phyloP scores from a whole-genome alignment of 2,113 vertebrate species.

The Tympanuchus pallidicinctus region DNA sequence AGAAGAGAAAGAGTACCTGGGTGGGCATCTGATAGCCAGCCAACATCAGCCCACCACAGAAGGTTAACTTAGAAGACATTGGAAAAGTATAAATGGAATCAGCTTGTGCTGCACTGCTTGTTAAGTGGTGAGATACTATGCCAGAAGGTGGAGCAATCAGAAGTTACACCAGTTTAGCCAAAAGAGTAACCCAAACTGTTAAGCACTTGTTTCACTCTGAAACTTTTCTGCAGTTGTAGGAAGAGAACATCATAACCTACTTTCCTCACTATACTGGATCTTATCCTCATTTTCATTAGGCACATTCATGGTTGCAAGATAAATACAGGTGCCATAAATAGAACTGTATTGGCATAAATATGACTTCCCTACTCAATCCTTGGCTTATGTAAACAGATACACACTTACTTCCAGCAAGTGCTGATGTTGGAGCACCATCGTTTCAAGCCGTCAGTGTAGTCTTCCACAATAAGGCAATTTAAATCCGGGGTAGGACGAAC shows the following conservation, averaged over 20 bases:
- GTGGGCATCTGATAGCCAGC: neutral
- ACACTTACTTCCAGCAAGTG: conserved; percentile 6
- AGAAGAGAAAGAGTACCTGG: neutral
- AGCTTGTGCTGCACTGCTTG: rapidly evolving
- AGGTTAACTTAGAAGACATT: neutral
- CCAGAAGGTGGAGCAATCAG: neutral
- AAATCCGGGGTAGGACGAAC: neutral
- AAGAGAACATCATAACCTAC: conserved; percentile 37
- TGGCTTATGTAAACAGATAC: conserved; percentile 32
- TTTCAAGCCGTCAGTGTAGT: neutral
- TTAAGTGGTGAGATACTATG: neutral
- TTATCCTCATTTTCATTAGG: conserved; percentile 46
- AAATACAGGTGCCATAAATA: conserved; percentile 39
- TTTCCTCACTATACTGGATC: conserved; percentile 19
- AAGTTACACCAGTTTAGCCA: neutral
- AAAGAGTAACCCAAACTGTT: neutral
- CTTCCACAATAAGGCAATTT: neutral
- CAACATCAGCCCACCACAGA: neutral
- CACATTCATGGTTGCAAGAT: neutral
- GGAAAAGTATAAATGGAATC: neutral
- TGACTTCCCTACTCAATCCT: conserved; percentile 34
- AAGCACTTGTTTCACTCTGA: neutral
- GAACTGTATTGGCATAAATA: conserved; percentile 41
- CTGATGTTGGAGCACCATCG: neutral
- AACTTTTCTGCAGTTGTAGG: conserved; percentile 23